Conservation (phyloP, 2,888 invertebrate species). For the Drosophila borborema region DNA sequence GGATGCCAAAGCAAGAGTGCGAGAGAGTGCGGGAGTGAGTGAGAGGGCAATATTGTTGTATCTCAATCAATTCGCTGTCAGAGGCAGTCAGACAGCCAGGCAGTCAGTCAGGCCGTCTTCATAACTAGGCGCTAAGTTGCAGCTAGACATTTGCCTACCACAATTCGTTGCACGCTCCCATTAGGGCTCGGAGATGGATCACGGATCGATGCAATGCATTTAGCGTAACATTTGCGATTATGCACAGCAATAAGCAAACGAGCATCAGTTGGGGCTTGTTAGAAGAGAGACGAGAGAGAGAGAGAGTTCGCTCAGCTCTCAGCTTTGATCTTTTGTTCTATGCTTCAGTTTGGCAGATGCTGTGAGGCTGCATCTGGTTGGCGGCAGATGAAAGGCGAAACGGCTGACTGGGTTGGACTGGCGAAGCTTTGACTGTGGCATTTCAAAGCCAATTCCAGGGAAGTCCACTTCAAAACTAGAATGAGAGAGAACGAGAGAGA, state of each 20-base stretch:
- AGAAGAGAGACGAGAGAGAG: conserved; percentile 27
- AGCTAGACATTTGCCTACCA: conserved; percentile 59
- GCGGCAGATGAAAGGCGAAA: conserved; percentile 61
- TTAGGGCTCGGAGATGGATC: conserved; percentile 34
- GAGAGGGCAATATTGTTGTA: not conserved
- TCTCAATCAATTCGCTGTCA: conserved; percentile 30
- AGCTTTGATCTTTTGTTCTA: conserved; percentile 55
- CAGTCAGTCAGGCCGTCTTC: conserved; percentile 3
- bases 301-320: not conserved
- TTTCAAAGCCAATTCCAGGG: conserved; percentile 74
- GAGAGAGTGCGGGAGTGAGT: conserved; percentile 11
- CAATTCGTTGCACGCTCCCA: conserved; percentile 60
- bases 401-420: conserved; percentile 1
- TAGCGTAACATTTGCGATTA: conserved; percentile 65
- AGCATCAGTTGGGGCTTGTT: conserved; percentile 38
- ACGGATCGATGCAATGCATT: conserved; percentile 63
- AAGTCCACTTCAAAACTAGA: conserved; percentile 65
- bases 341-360: conserved; percentile 43
- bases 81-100: not conserved
- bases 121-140: conserved; percentile 63
- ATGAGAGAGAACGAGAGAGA: not conserved
- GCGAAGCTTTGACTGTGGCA: conserved; percentile 47
- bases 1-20: conserved; percentile 39
- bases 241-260: conserved; percentile 50
- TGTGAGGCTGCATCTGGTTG: conserved; percentile 18